A percentile compares a stretch with the other conserved stretches of the same genome.
Conservation (phyloP, 1,140 invertebrate species). For the Drosophila persimilis region DNA sequence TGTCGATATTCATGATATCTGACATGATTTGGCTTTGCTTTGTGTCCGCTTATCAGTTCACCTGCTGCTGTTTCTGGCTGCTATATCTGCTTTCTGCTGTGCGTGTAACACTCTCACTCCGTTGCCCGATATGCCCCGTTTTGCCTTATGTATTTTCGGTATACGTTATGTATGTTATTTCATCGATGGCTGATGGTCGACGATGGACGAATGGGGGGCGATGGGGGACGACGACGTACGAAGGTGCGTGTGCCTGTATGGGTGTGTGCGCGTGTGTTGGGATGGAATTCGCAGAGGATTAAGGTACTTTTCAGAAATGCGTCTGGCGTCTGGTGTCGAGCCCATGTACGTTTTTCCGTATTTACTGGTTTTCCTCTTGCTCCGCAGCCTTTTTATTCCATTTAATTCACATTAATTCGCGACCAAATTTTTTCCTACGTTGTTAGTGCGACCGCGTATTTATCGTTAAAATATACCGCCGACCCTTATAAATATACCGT, state of each 20-base stretch:
- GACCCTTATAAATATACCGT: too few relatives aligned
- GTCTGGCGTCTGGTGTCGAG: constrained; percentile 28
- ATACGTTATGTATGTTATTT: constrained; percentile 78
- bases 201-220: constrained; percentile 12
- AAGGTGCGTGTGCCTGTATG: constrained; percentile 31
- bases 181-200: constrained; percentile 47
- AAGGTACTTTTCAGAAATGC: constrained; percentile 24
- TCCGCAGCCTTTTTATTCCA: constrained; percentile 58
- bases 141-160: constrained; percentile 70
- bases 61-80: constrained; percentile 8
- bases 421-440: constrained; percentile 61
- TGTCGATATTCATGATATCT: constrained; percentile 81
- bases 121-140: constrained; percentile 50
- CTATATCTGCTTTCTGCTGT: too few relatives aligned
- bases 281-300: constrained; percentile 42
- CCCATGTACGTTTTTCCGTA: constrained; percentile 60
- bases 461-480: not conserved
- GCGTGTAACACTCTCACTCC: constrained; percentile 23
- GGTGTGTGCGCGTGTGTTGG: constrained; percentile 38
- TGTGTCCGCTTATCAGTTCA: constrained; percentile 21
- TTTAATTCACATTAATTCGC: constrained; percentile 61
- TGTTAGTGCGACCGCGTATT: not conserved
- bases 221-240: constrained; percentile 1
- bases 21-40: constrained; percentile 62
- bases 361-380: constrained; percentile 51